phyloP scores from a whole-genome alignment of 2,113 vertebrate genomes.

The Gobiocypris rarus region DNA sequence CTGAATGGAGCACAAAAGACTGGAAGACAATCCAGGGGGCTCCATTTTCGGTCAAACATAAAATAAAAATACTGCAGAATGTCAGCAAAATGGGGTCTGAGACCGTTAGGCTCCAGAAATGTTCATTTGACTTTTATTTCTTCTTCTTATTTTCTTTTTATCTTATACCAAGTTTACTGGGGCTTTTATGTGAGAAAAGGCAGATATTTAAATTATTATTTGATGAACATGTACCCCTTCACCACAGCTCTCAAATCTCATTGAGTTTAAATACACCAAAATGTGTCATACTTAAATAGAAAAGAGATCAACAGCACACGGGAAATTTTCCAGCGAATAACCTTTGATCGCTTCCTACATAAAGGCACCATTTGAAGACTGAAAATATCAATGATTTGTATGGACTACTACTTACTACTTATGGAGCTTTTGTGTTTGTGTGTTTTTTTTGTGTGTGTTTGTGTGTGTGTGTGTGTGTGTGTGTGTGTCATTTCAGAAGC shows the following conservation, averaged over 20 bases:
- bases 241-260: not conserved
- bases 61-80: not conserved
- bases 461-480: too few relatives aligned
- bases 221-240: not conserved
- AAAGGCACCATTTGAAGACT: not conserved
- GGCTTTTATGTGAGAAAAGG: not conserved
- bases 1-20: not conserved
- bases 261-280: not conserved
- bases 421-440: not conserved
- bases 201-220: not conserved
- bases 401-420: not conserved
- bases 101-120: not conserved
- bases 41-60: not conserved
- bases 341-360: not conserved
- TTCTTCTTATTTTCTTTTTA: not conserved
- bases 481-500: not conserved
- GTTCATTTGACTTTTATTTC: not conserved
- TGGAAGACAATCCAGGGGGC: not conserved
- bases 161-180: not conserved
- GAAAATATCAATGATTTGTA: not conserved
- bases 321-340: not conserved
- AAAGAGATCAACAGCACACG: not conserved
- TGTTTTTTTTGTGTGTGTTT: too few relatives aligned
- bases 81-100: not conserved
- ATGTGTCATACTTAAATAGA: not conserved